Evolutionary conservation across 1,140 invertebrate species (phyloP), one percentile per base, ranked within the genome.

Genomic region (Drosophila santomea): DNA sequence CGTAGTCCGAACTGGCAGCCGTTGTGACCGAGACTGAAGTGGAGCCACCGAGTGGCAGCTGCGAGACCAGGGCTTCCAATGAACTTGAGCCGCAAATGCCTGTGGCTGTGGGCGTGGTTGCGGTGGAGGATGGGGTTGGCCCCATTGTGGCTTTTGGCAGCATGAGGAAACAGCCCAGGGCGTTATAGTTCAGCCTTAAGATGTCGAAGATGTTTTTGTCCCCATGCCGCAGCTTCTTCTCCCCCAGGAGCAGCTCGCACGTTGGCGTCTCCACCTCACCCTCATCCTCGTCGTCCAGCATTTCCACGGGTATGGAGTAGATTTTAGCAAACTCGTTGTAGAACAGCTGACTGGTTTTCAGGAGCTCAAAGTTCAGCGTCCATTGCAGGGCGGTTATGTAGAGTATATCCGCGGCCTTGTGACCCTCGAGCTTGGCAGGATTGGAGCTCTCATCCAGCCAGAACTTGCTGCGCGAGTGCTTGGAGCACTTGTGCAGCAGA

Each of bases 261-360:
- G 45, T 11, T 41, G 36, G 23, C 4, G 54, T 43, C 17, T 72
- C 71, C 48, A 48, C 8, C 28, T 60, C 7, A 23, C 54, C 68
- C 0, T 75, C 78, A 10, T 75, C 71, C 6, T 88, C 83, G 25
- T 81, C 51, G 6, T 82, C 75, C 12, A 61, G 20, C 66, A 89
- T 63, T 72, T 91, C 89, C 52, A 90, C 73, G 64, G 81, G 81
- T 74, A 91, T 91, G 36, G 89, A 91, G 59, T 91, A 91, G 12
- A 90, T 90, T 64, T 90, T 86, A 44, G 91, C 84, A 72, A 92
- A 92, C 48, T 89, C 91, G 50, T 90, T 91, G 28, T 91, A 91
- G 6, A 92, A 92, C 38, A 79, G 48, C 61, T 92, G 91, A 54
- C 88, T 92, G 6, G 81, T 91, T 57, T 91, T 91, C 0, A 92